Base-by-base conservation (phyloP, 2,797 vertebrate species). In the Sebastes trivittatus region DNA sequence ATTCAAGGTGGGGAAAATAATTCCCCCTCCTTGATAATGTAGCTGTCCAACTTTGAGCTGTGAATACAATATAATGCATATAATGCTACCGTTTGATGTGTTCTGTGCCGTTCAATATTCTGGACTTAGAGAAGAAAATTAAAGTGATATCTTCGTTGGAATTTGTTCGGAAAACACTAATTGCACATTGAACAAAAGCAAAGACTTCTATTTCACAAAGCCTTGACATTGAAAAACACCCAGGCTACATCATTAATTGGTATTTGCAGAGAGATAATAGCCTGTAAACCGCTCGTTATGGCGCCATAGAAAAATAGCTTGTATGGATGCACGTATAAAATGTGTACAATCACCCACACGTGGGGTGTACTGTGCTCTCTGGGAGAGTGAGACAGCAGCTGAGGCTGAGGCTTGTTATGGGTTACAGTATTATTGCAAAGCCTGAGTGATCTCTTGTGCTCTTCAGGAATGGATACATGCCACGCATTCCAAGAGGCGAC, bases 401-500 rank as follows among this genome's bases (percentile, higher is more conserved):
- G 70, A 78, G 38, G 52, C 65, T 30, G 64, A 73, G 55, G 62
- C 63, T 78, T 86, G 84, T 76, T 81, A 60, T 59, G 80, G 62
- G 70, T 82, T 75, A 78, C 67, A 79, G 88, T 87, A 81, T 82
- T 81, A 79, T 69, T 80, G 67, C 25, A 67, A 76, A 84, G 80
- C 64, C 73, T 60, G 63, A 79, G 65, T 68, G 83, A 91, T 85
- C 74, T 81, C 69, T 74, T 74, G 54, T 61, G 84, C 88, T 90
- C 86, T 92, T 92, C 86, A 92, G 90, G 91, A 92, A 94, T 77
- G 77, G 83, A 92, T 72, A 75, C 90, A 93, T 92, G 89, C 90
- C 91, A 81, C 36, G 14, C 87, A 94, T 94, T 90, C 90, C 92
- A 80, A 80, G 74, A 82, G 77, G 87, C 74, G 69, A 86, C 81